A percentile compares a stretch with the other conserved stretches of the same genome.
Evolutionary conservation across 2,113 vertebrate species (phyloP).

Genomic region (Pongo pygmaeus): DNA sequence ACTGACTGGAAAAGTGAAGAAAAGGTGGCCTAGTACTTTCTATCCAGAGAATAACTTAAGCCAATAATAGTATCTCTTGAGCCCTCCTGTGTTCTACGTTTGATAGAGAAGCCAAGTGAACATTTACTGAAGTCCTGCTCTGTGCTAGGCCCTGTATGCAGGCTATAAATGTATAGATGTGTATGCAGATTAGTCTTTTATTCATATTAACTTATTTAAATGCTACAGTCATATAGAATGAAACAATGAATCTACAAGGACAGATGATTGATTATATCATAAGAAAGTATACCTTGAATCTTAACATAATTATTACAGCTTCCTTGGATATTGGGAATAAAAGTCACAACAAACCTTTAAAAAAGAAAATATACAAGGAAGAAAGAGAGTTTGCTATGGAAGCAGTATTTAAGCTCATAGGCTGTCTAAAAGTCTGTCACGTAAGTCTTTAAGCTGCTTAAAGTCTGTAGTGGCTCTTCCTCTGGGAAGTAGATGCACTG

Average conservation of each 20-base stretch:
- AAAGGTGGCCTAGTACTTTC: not conserved
- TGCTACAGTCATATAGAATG: not conserved
- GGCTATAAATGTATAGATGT: not conserved
- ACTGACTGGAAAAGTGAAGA: not conserved
- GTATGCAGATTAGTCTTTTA: not conserved
- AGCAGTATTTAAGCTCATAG: not conserved
- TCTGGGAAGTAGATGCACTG: not conserved
- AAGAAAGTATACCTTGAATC: slow-evolving; percentile 14
- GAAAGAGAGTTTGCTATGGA: not conserved
- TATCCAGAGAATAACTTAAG: not conserved
- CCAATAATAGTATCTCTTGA: not conserved
- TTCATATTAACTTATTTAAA: not conserved
- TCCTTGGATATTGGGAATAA: slow-evolving; percentile 34
- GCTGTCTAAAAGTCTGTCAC: not conserved
- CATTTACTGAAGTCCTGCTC: not conserved
- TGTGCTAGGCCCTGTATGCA: not conserved
- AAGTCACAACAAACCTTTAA: not conserved
- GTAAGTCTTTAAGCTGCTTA: not conserved
- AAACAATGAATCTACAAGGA: slow-evolving; percentile 1
- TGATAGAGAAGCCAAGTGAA: not conserved
- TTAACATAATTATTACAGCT: not conserved
- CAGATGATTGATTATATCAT: not conserved
- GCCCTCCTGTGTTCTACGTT: not conserved
- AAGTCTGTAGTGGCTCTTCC: not conserved
- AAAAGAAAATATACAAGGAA: not conserved